Evolutionary conservation across 2,888 invertebrate genomes (phyloP).

Genomic region (Tethea ocularis): DNA sequence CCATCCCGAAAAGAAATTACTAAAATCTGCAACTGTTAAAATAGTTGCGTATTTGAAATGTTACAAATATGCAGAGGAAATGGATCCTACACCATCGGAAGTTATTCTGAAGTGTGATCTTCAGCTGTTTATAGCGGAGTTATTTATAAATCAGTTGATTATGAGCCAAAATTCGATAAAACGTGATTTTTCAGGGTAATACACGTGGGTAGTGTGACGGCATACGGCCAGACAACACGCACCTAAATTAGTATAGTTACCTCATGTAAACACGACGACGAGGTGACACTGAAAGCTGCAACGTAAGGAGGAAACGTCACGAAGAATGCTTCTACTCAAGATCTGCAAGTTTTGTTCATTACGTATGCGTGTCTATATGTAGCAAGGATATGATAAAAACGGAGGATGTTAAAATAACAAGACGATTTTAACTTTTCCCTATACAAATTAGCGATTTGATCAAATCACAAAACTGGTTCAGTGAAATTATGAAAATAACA

Average conservation of each 20-base stretch:
- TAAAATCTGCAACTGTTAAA: neutral
- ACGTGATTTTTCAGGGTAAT: constrained; percentile 62
- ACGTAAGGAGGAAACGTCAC: constrained; percentile 2
- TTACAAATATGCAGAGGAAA: constrained; percentile 24
- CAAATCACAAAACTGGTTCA: too few species aligned
- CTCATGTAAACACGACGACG: constrained; percentile 33
- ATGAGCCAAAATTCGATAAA: constrained; percentile 70
- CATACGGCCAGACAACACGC: constrained; percentile 45
- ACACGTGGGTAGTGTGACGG: constrained; percentile 61
- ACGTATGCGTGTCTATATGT: neutral
- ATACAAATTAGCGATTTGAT: too few species aligned
- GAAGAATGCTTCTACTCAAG: neutral
- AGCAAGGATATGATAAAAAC: neutral
- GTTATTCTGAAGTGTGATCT: constrained; percentile 48
- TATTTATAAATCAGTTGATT: constrained; percentile 54
- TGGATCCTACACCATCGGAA: constrained; percentile 44
- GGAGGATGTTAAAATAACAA: too few species aligned
- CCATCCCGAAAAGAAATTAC: neutral
- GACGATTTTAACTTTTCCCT: too few species aligned
- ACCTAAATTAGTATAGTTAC: constrained; percentile 51
- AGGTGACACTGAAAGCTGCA: neutral
- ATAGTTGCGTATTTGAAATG: neutral
- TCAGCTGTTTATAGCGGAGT: constrained; percentile 49
- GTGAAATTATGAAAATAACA: too few species aligned
- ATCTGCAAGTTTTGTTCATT: neutral